A percentile compares a stretch with the other conserved stretches of the same genome.
Conservation (phyloP, 2,888 invertebrate species). For the Pocota personata region DNA sequence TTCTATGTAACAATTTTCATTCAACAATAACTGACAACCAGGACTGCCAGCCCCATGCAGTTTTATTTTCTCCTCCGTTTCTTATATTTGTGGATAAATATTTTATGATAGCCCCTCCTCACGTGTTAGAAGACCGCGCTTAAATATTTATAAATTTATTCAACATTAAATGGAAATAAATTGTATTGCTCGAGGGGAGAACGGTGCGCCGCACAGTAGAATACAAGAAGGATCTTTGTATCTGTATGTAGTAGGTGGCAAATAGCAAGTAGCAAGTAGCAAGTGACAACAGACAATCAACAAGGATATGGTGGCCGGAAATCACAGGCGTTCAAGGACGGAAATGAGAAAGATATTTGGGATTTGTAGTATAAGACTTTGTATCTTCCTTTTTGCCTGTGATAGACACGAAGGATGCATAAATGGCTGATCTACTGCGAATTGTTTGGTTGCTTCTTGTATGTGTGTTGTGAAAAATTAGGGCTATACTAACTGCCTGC, state of each 20-base stretch:
- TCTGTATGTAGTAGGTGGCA: too few species aligned
- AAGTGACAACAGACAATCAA: constrained; percentile 52
- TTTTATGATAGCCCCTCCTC: constrained; percentile 60
- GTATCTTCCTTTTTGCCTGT: not conserved
- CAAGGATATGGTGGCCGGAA: constrained; percentile 72
- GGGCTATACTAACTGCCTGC: constrained; percentile 18
- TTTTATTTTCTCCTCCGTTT: constrained; percentile 12
- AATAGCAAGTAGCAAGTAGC: constrained; percentile 21
- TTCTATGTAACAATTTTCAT: constrained; percentile 65
- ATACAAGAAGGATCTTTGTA: not conserved
- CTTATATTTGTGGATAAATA: constrained; percentile 64
- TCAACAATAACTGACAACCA: constrained; percentile 64
- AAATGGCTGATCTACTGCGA: constrained; percentile 54
- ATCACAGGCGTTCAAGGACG: constrained; percentile 70
- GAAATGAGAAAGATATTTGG: constrained; percentile 72
- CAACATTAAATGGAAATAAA: constrained; percentile 71
- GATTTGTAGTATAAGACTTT: constrained; percentile 33
- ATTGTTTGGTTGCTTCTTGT: not conserved
- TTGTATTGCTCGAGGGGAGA: constrained; percentile 50
- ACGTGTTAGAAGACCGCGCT: constrained; percentile 43
- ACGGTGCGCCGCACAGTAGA: too few species aligned
- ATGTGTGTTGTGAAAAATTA: constrained; percentile 44
- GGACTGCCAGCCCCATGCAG: constrained; percentile 32
- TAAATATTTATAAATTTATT: constrained; percentile 70
- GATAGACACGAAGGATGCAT: constrained; percentile 39